phyloP scores from a whole-genome alignment of 2,113 vertebrate genomes.

The Theristicus caerulescens region DNA sequence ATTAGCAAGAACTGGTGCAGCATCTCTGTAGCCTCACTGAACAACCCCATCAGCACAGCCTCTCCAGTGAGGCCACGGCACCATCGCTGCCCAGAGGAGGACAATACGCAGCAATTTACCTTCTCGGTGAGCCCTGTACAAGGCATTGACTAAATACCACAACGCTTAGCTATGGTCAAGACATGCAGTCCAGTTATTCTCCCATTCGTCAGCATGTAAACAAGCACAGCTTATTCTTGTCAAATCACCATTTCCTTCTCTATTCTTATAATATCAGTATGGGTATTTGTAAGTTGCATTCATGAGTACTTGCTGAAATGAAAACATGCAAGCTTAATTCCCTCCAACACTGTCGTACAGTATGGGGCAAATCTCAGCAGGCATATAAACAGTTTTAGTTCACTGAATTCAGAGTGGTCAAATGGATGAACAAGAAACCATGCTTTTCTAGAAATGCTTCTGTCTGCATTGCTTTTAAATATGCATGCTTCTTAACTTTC shows the following conservation, averaged over 20 bases:
- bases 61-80: background rate
- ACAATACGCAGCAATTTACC: background rate
- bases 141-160: background rate
- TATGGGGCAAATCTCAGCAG: conserved; percentile 10
- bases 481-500: background rate
- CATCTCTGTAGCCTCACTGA: background rate
- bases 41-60: fast-evolving
- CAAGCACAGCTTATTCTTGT: background rate
- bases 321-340: background rate
- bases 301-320: background rate
- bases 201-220: fast-evolving
- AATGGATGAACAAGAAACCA: background rate
- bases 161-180: background rate
- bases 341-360: background rate
- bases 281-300: background rate
- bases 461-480: background rate
- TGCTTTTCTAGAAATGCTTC: background rate
- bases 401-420: background rate
- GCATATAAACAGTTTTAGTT: background rate
- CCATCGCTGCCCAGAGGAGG: background rate
- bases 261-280: background rate
- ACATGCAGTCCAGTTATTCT: background rate
- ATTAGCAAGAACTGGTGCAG: background rate
- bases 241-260: background rate
- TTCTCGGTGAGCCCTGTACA: background rate